Percentiles rank a stretch among this genome's conserved stretches.
Conservation (phyloP, 2,797 vertebrate species). For the Trachops cirrhosus region DNA sequence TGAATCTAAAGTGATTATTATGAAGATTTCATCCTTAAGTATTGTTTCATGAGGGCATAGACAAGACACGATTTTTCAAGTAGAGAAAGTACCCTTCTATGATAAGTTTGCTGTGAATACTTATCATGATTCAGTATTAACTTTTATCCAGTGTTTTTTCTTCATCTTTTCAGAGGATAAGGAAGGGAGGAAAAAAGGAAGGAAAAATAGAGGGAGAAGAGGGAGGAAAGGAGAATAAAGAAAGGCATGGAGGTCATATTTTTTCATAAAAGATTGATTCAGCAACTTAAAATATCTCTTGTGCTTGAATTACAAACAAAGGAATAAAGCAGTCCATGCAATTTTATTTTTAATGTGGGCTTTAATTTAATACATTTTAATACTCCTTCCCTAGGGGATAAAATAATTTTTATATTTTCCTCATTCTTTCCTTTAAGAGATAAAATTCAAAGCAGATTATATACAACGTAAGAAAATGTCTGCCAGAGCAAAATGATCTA, state of each 20-base stretch:
- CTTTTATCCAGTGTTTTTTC: conserved; percentile 16
- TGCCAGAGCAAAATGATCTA: neutral
- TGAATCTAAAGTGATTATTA: conserved; percentile 16
- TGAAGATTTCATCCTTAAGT: conserved; percentile 20
- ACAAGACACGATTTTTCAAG: neutral
- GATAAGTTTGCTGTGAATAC: conserved; percentile 28
- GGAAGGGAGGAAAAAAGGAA: neutral
- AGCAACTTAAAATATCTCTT: neutral
- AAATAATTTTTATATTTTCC: neutral
- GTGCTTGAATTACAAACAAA: neutral
- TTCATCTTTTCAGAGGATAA: neutral
- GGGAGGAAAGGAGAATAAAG: neutral
- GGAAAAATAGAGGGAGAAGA: neutral
- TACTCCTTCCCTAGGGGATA: neutral
- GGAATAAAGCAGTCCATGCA: neutral
- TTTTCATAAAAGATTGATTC: neutral
- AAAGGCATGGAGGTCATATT: neutral
- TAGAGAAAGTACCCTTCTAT: neutral
- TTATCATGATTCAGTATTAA: neutral
- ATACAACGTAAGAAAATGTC: conserved; percentile 15
- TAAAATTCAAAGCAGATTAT: conserved; percentile 23
- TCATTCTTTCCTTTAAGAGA: neutral
- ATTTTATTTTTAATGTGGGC: neutral
- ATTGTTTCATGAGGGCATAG: neutral
- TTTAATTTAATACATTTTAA: conserved; percentile 18